phyloP scores from a whole-genome alignment of 2,113 vertebrate genomes.

The Xiphorhynchus elegans region DNA sequence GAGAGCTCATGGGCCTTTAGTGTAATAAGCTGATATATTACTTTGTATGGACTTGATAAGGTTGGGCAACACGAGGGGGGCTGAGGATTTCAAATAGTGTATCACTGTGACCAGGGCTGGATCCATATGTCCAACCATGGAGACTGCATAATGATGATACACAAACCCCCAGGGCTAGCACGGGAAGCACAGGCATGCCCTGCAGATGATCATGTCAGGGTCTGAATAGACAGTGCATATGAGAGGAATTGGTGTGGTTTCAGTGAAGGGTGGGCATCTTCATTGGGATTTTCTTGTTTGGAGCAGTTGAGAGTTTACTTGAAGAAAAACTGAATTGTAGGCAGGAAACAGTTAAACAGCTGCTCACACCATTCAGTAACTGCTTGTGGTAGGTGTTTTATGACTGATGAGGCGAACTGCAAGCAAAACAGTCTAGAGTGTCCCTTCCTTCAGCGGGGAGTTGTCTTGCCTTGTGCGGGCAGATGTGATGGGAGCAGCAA shows the following conservation, averaged over 20 bases:
- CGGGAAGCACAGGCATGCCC: neutral
- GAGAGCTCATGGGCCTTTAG: neutral
- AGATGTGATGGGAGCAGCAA: accelerated
- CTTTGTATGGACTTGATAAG: neutral
- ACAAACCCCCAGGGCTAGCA: neutral
- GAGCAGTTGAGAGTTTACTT: neutral
- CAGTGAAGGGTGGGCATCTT: neutral
- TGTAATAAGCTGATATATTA: neutral
- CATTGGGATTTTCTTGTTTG: neutral
- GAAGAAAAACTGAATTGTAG: neutral
- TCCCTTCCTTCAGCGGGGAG: neutral
- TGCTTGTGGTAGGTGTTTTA: neutral
- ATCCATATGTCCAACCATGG: neutral
- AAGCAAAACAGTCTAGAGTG: neutral
- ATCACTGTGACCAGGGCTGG: neutral
- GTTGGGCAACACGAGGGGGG: neutral
- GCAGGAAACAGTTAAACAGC: neutral
- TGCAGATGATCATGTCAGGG: neutral
- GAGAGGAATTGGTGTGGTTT: neutral
- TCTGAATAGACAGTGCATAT: neutral
- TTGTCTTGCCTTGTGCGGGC: neutral
- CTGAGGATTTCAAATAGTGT: neutral
- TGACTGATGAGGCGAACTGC: neutral
- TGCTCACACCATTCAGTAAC: accelerated
- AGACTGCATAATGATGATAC: accelerated